Conservation (phyloP, 2,113 vertebrate genomes). For the Motacilla alba region DNA sequence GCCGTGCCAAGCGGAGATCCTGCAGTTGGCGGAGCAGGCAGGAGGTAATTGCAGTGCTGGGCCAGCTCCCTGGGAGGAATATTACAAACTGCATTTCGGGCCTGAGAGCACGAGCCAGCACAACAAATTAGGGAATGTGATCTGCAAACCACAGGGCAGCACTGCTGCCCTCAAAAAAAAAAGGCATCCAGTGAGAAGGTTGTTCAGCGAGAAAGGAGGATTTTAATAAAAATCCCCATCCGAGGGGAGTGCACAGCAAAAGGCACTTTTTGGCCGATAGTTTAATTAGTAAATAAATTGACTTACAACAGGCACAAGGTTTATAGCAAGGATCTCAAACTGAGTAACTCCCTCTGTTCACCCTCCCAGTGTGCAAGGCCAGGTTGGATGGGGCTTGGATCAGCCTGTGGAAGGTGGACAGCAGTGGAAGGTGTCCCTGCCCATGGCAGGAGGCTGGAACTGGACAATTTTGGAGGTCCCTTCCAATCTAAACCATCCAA, state of each 20-base stretch:
- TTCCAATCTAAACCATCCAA: not conserved
- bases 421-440: not conserved
- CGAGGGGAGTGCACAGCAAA: not conserved
- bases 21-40: not conserved
- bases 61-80: slow-evolving; percentile 30
- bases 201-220: not conserved
- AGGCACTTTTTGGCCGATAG: not conserved
- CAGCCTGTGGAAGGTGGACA: not conserved
- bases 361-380: not conserved
- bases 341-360: not conserved
- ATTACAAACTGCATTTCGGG: not conserved
- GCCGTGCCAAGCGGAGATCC: not conserved
- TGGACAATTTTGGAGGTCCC: not conserved
- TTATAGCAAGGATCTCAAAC: not conserved
- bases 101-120: not conserved
- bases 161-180: not conserved
- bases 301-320: not conserved
- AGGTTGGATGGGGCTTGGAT: accelerated
- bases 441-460: not conserved
- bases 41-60: not conserved
- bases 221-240: not conserved
- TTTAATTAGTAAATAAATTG: not conserved
- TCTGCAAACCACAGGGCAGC: not conserved
- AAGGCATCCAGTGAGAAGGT: not conserved
- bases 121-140: not conserved